phyloP scores from a whole-genome alignment of 92 coral and sea anemone species.

The Phenganax stokvisi region DNA sequence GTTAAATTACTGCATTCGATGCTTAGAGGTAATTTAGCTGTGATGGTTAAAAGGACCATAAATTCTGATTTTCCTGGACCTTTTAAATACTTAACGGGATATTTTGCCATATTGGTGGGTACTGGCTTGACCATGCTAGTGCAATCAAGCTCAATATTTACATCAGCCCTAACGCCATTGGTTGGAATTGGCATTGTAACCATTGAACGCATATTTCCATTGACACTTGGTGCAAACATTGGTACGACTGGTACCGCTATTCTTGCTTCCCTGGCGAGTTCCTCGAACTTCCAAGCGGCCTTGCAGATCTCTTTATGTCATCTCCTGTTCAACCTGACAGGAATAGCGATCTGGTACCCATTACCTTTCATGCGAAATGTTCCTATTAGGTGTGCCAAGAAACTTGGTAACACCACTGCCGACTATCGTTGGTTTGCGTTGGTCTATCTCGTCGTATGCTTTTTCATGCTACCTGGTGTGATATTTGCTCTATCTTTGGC shows the following conservation, averaged over 20 bases:
- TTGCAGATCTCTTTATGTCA: conserved; percentile 93
- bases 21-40: conserved; percentile 83
- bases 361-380: conserved; percentile 80
- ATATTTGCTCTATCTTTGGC: conserved; percentile 90
- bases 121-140: conserved; percentile 92
- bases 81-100: conserved; percentile 80
- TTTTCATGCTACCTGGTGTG: conserved; percentile 84
- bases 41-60: conserved; percentile 72
- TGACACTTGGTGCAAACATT: conserved; percentile 94
- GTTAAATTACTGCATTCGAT: conserved; percentile 86
- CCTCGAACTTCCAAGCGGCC: conserved; percentile 57
- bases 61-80: conserved; percentile 96
- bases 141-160: conserved; percentile 97
- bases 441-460: conserved; percentile 75
- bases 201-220: conserved; percentile 84
- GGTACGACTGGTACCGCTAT: conserved; percentile 99
- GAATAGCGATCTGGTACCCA: conserved; percentile 87
- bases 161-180: conserved; percentile 94
- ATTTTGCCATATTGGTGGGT: conserved; percentile 88
- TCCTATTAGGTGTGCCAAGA: conserved; percentile 90
- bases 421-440: conserved; percentile 96
- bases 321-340: conserved; percentile 89
- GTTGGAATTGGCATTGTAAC: conserved; percentile 94
- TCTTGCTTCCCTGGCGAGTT: conserved; percentile 86
- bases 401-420: conserved; percentile 91